phyloP scores from a whole-genome alignment of 2,797 vertebrate species.

The Florisuga fusca region DNA sequence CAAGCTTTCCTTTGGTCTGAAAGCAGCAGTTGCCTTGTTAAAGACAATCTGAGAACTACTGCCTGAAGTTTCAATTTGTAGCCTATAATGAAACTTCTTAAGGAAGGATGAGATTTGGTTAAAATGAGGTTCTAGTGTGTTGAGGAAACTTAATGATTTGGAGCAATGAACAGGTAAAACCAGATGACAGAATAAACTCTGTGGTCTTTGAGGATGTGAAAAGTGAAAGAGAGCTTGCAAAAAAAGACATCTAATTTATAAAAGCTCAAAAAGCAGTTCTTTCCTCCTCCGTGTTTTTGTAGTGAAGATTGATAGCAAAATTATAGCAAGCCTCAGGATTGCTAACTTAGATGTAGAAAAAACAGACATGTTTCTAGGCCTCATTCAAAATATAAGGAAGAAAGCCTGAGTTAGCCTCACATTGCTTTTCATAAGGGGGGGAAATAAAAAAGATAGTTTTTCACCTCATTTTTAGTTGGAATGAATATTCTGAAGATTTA shows the following conservation, averaged over 20 bases:
- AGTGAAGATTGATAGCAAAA: conserved; percentile 32
- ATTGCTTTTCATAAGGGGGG: not conserved
- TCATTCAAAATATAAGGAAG: conserved; percentile 10
- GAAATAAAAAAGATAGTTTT: not conserved
- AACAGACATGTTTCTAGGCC: conserved; percentile 2
- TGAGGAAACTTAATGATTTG: not conserved
- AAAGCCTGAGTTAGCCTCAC: not conserved
- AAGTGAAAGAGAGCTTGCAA: not conserved
- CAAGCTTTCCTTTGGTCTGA: not conserved
- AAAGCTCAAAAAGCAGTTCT: conserved; percentile 2
- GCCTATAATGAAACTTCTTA: not conserved
- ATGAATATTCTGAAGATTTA: not conserved
- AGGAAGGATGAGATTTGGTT: not conserved
- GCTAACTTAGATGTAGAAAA: not conserved
- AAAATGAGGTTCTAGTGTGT: not conserved
- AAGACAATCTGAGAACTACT: not conserved
- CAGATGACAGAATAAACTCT: not conserved
- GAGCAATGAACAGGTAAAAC: not conserved
- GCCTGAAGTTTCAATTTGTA: not conserved
- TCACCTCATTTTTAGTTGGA: not conserved
- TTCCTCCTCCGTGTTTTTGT: conserved; percentile 30
- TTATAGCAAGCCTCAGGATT: conserved; percentile 14
- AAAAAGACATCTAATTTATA: not conserved
- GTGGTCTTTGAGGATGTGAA: not conserved
- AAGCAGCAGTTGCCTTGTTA: not conserved